Evolutionary conservation across 92 coral and sea anemone species (phyloP).

Genomic region (Galaxea fascicularis): DNA sequence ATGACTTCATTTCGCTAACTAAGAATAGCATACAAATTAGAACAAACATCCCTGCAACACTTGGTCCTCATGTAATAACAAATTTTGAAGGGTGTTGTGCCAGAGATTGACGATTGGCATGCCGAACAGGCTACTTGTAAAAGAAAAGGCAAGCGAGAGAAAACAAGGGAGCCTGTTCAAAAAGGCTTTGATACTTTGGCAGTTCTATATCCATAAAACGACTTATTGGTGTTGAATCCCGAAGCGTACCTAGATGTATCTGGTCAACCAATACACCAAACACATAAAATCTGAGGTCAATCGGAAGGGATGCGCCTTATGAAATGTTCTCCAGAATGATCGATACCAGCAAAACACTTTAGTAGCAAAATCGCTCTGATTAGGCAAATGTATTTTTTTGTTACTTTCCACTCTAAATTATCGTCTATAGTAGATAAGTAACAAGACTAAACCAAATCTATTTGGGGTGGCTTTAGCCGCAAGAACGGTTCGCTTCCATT

Average conservation of each 20-base stretch:
- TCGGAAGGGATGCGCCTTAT: too few species aligned
- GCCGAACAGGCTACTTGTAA: background rate
- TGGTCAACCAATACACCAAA: conserved; percentile 10
- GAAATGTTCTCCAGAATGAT: too few species aligned
- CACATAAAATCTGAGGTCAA: background rate
- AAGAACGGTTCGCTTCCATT: too few species aligned
- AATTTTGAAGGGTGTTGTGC: background rate
- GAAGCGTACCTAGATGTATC: background rate
- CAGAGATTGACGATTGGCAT: background rate
- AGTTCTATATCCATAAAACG: too few species aligned
- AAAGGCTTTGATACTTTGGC: too few species aligned
- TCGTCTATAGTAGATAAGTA: conserved; percentile 10
- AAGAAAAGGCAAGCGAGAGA: too few species aligned
- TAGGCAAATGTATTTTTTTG: conserved; percentile 8
- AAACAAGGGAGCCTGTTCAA: too few species aligned
- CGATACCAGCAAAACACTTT: background rate
- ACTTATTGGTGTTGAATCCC: background rate
- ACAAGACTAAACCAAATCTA: background rate
- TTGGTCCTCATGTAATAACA: too few species aligned
- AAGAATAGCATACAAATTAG: too few species aligned
- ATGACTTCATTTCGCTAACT: too few species aligned
- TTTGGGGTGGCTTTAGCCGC: too few species aligned
- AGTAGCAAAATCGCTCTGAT: conserved; percentile 4
- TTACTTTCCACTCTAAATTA: too few species aligned
- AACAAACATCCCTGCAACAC: background rate